phyloP scores from a whole-genome alignment of 2,888 invertebrate species.

The Spialia ferax region DNA sequence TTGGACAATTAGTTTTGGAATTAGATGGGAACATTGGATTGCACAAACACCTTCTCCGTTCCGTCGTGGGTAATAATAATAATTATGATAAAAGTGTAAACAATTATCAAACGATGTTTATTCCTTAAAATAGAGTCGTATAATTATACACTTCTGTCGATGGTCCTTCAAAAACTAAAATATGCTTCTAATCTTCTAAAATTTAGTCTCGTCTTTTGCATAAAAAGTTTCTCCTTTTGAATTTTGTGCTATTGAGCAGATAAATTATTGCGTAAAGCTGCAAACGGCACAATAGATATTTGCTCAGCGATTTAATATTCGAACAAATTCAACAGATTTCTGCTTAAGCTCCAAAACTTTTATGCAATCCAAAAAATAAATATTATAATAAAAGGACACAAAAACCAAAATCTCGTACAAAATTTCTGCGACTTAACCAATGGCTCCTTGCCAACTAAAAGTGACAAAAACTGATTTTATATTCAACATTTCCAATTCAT shows the following conservation, averaged over 20 bases:
- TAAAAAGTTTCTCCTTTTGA: neutral
- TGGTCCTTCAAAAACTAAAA: neutral
- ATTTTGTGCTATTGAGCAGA: neutral
- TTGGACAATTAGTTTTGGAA: too few relatives aligned
- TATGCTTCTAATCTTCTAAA: neutral
- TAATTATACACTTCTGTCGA: neutral
- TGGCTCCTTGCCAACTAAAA: constrained; percentile 10
- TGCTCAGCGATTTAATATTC: neutral
- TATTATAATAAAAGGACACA: neutral
- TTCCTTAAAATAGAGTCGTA: neutral
- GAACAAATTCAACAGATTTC: neutral
- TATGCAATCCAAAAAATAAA: neutral
- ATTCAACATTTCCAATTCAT: constrained; percentile 32
- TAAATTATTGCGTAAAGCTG: too few relatives aligned
- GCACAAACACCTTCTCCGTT: too few relatives aligned
- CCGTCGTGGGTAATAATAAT: too few relatives aligned
- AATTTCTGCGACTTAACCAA: neutral
- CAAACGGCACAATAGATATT: too few relatives aligned
- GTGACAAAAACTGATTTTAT: constrained; percentile 23
- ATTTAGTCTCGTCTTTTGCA: too few relatives aligned
- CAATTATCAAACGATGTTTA: neutral
- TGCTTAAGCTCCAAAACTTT: neutral
- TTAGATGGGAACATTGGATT: too few relatives aligned
- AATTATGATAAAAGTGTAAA: too few relatives aligned
- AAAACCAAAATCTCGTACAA: constrained; percentile 6